These are phyloP conservation scores for Melanostoma mellinum DNA, from an alignment of 2,888 invertebrate species.

Conservation along the genomic window DNA sequence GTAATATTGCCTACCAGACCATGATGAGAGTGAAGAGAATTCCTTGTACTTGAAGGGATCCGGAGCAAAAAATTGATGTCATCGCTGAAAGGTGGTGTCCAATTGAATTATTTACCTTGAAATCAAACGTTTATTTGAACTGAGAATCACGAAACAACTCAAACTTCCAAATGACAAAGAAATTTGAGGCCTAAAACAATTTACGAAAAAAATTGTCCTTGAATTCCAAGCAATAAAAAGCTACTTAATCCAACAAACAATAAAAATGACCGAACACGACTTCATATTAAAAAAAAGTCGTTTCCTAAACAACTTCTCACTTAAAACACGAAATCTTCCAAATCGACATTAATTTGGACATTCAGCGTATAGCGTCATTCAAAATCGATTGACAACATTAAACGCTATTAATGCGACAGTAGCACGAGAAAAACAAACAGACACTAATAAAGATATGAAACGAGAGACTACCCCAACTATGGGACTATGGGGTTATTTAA, in stretches of 20 bases:
- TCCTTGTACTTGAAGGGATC: background rate
- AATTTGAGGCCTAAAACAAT: no score
- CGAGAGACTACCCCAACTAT: constrained; percentile 45
- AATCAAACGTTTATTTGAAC: no score
- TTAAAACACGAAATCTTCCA: constrained; percentile 22
- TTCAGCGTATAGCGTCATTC: constrained; percentile 31
- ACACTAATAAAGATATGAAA: constrained; percentile 21
- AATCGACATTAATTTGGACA: constrained; percentile 27
- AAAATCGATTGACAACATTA: constrained; percentile 51
- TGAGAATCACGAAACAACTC: no score
- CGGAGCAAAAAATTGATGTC: constrained; percentile 39
- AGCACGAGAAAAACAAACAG: constrained; percentile 28
- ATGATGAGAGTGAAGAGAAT: constrained; percentile 20
- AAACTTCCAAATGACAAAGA: no score
- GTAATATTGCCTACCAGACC: constrained; percentile 12
- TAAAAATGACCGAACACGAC: constrained; percentile 2
- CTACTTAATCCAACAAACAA: constrained; percentile 32
- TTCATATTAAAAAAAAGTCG: background rate
- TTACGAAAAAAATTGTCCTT: no score
- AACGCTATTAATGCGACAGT: constrained; percentile 47
- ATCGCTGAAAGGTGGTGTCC: background rate
- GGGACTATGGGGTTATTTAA: constrained; percentile 45
- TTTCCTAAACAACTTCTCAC: constrained; percentile 32
- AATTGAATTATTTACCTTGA: background rate
- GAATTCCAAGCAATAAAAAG: constrained; percentile 5